Conservation (phyloP, 2,888 invertebrate species). For the Drosophila incognita region DNA sequence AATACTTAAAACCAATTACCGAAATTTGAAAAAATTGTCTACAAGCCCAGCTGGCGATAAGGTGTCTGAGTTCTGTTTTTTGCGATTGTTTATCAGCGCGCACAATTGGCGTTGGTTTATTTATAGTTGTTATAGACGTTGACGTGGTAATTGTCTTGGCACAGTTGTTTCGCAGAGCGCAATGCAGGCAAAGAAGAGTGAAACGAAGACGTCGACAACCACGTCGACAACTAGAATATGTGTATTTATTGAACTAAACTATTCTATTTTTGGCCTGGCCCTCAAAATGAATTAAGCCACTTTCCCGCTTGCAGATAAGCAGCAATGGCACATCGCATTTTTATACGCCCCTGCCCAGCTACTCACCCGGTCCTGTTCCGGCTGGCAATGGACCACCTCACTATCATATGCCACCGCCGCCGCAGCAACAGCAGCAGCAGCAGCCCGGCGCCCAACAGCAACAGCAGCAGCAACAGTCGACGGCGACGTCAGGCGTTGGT, state of each 20-base stretch:
- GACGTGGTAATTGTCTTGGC: constrained; percentile 42
- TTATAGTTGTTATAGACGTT: constrained; percentile 34
- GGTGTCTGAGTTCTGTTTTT: not conserved
- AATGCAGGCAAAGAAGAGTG: constrained; percentile 37
- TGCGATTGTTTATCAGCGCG: constrained; percentile 31
- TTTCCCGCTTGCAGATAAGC: constrained; percentile 86
- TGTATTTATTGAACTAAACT: constrained; percentile 6
- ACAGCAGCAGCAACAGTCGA: constrained; percentile 75
- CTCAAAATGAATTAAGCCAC: not conserved
- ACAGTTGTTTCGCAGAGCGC: constrained; percentile 6
- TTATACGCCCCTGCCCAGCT: constrained; percentile 87
- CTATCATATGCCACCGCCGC: constrained; percentile 78
- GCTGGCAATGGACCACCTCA: constrained; percentile 84
- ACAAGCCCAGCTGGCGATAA: constrained; percentile 9
- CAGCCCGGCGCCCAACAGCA: constrained; percentile 77
- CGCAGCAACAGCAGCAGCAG: constrained; percentile 71
- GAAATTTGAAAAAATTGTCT: not conserved
- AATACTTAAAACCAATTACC: not conserved
- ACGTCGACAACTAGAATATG: constrained; percentile 34
- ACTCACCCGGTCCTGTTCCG: constrained; percentile 86
- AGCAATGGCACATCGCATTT: constrained; percentile 90
- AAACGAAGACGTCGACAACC: constrained; percentile 27
- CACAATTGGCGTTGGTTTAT: constrained; percentile 20
- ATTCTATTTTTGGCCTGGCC: not conserved
- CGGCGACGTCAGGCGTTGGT: constrained; percentile 36